These are phyloP conservation scores for Apamea anceps DNA, from an alignment of 2,888 invertebrate genomes.

Conservation along the genomic window DNA sequence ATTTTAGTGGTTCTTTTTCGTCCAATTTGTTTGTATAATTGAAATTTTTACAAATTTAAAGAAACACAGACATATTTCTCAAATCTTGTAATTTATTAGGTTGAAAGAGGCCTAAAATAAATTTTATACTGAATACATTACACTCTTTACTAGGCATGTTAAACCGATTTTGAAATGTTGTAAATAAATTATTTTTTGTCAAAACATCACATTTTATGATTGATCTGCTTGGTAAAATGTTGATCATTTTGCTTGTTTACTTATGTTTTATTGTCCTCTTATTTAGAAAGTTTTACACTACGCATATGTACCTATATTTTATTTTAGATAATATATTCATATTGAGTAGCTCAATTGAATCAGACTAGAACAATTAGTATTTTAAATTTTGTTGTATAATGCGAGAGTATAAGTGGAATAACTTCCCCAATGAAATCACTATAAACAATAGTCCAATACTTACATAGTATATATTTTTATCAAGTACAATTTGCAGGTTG, in stretches of 20 bases:
- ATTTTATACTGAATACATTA: constrained; percentile 37
- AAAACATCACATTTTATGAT: constrained; percentile 69
- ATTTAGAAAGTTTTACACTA: constrained; percentile 74
- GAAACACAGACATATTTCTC: constrained; percentile 24
- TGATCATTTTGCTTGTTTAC: constrained; percentile 73
- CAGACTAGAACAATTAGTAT: constrained; percentile 73
- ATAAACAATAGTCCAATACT: constrained; percentile 67
- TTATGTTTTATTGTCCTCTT: constrained; percentile 68
- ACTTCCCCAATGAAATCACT: constrained; percentile 76
- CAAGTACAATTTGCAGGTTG: constrained; percentile 87
- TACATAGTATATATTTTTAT: constrained; percentile 72
- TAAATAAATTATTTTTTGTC: constrained; percentile 62
- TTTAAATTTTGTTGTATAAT: constrained; percentile 67
- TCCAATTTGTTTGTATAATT: constrained; percentile 31
- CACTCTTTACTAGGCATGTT: constrained; percentile 44
- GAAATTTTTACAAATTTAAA: constrained; percentile 40
- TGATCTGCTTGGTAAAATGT: constrained; percentile 70
- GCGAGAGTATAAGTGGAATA: constrained; percentile 54
- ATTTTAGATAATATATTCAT: constrained; percentile 68
- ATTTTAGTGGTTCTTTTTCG: constrained; percentile 29
- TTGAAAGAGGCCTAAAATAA: constrained; percentile 50
- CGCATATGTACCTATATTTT: constrained; percentile 66
- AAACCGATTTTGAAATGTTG: constrained; percentile 44
- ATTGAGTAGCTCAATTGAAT: constrained; percentile 68
- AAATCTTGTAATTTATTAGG: constrained; percentile 52